Base-by-base conservation (phyloP, 92 coral and sea anemone genomes). In the Montipora capitata region DNA sequence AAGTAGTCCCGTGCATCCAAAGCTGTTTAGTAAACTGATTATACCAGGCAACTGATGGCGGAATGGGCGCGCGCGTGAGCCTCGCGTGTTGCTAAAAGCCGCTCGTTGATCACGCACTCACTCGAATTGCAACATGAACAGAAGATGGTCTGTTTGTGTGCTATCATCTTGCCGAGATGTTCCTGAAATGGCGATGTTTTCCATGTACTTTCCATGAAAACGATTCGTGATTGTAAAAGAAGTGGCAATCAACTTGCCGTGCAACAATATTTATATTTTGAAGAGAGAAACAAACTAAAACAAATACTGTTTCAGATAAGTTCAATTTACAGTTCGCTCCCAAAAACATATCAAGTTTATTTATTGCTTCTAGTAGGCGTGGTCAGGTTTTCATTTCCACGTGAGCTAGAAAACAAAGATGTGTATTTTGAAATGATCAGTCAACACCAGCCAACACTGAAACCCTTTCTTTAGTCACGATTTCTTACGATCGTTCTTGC, bases 391-490 rank as follows among this genome's bases (percentile, higher is more conserved):
- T 79, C 63, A 17, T n/a, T 40, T 27, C 35, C 35, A 27, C 35
- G 35, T 27, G 35, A 27, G 4, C 62, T 15, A 7, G 72, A 44
- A 78, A 45, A 73, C 77, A 45, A 73, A 49, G 62, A 12, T 27
- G 40, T 40, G 38, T 40, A 51, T 20, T 40, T 69, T 68, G 52
- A 69, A 69, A 44, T 51, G 3, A 51, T 69, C 51, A 6, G 14
- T 69, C 74, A 69, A 40, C 74, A 69, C 49, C 43, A 10, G 39
- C 16, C 39, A 15, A 13, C 7, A 40, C 12, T 69, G 12, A 14
- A 69, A 42, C 74, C 10, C 13, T 67, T 69, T 51, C 74, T 12
- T 40, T 40, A 13, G 20, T 69, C 74, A 69, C 74, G 74, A 69
- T 40, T 15, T 40, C 7, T 40, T 4, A 14, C 15, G 48, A 35